phyloP scores from a whole-genome alignment of 1,140 invertebrate genomes.

The Cotesia glomerata region DNA sequence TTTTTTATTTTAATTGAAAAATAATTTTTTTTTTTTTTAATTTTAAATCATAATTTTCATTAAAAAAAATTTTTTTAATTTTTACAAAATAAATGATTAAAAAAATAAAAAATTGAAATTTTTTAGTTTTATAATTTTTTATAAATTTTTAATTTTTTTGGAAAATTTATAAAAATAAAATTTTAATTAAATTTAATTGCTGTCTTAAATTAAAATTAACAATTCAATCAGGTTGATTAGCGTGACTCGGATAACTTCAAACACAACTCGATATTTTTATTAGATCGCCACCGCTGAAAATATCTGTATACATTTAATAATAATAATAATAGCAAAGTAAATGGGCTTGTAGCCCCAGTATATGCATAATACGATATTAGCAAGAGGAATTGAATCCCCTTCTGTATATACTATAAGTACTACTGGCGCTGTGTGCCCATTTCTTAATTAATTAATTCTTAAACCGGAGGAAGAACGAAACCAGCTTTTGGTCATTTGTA shows the following conservation, averaged over 20 bases:
- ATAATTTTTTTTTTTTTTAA: neutral
- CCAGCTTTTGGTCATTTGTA: no score
- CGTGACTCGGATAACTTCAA: conserved; percentile 7
- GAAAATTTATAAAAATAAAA: no score
- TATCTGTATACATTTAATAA: no score
- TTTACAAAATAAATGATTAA: no score
- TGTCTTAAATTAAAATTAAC: no score
- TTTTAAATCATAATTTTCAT: no score
- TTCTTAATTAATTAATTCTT: conserved; percentile 15
- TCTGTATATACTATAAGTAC: neutral
- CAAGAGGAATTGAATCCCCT: conserved; percentile 6
- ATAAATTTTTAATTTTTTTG: no score
- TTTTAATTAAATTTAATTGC: no score
- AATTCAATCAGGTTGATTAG: neutral
- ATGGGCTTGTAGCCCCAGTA: neutral
- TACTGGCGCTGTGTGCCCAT: neutral
- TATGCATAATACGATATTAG: conserved; percentile 10
- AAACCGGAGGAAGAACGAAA: neutral
- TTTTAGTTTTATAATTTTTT: no score
- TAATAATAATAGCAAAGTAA: neutral
- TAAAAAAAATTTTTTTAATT: no score
- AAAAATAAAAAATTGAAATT: no score
- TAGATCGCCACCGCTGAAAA: no score
- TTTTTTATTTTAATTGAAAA: neutral
- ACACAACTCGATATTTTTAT: neutral